Evolutionary conservation across 1,140 invertebrate species (phyloP).

Genomic region (Anoplophora glabripennis): DNA sequence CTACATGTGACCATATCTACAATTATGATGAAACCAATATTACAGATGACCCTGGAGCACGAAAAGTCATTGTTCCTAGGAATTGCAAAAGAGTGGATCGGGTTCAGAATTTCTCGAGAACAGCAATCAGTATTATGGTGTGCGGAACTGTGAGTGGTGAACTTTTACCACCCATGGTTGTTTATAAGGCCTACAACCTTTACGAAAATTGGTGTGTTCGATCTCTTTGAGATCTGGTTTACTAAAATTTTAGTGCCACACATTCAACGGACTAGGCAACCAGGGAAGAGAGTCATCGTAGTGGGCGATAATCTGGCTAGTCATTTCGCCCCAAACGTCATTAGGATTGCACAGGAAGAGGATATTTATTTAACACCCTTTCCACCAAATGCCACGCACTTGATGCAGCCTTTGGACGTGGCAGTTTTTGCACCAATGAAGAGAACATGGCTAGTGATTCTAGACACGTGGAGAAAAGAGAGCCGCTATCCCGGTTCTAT

Average conservation of each 20-base stretch:
- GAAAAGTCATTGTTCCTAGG: conserved; percentile 1
- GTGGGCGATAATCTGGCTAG: conserved; percentile 20
- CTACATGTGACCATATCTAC: conserved; percentile 3
- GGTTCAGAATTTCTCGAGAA: conserved; percentile 1
- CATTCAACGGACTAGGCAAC: conserved; percentile 4
- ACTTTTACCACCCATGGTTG: conserved; percentile 39
- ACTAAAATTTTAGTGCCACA: conserved; percentile 12
- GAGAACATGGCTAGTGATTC: conserved; percentile 37
- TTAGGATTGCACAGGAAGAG: conserved; percentile 2
- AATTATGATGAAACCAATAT: conserved; percentile 10
- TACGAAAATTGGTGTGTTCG: conserved; percentile 44
- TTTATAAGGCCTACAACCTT: conserved; percentile 48
- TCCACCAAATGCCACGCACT: conserved; percentile 44
- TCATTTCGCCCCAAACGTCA: conserved; percentile 19
- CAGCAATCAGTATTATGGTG: conserved; percentile 33
- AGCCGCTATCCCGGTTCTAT: neutral
- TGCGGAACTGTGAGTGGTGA: conserved; percentile 30
- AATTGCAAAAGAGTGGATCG: conserved; percentile 1
- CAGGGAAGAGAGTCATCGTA: conserved; percentile 12
- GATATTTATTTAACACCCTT: conserved; percentile 26
- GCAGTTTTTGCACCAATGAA: conserved; percentile 45
- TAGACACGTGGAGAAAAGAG: conserved; percentile 35
- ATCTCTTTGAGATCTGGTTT: conserved; percentile 42
- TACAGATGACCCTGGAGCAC: conserved; percentile 1
- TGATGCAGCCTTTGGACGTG: conserved; percentile 47